Conservation (phyloP, 2,113 vertebrate species). For the Leptosomus discolor region DNA sequence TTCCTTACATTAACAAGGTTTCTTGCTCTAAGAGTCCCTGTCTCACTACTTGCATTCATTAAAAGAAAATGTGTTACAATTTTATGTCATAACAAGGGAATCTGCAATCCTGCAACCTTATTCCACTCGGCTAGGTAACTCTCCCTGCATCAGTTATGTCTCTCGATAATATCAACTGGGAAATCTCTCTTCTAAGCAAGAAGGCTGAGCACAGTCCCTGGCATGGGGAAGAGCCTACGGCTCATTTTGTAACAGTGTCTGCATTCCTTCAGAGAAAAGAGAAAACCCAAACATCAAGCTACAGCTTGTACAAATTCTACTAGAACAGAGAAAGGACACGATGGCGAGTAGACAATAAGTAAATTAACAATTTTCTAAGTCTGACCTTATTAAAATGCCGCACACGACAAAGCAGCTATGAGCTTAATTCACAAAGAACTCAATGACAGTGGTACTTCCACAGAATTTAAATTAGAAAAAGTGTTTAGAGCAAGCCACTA, state of each 20-base stretch:
- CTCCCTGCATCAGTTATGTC: neutral
- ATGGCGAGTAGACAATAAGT: neutral
- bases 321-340: neutral
- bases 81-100: neutral
- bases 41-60: neutral
- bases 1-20: neutral
- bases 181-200: neutral
- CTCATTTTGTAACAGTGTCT: conserved; percentile 27
- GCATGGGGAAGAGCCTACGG: neutral
- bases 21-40: neutral
- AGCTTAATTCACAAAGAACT: conserved; percentile 48
- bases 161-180: neutral
- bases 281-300: conserved; percentile 5
- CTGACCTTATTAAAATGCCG: conserved; percentile 59
- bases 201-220: neutral
- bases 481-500: neutral
- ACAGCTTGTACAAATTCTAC: neutral
- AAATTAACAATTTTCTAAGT: conserved; percentile 37
- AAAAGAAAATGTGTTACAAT: neutral
- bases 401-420: conserved; percentile 25
- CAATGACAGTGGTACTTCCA: conserved; percentile 17
- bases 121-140: neutral
- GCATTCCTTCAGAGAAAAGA: neutral
- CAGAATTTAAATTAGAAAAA: conserved; percentile 62
- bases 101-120: neutral